Percentiles rank a stretch among this genome's conserved stretches.
These are phyloP conservation scores for Apotomis turbidana DNA, from an alignment of 2,888 invertebrate genomes.

Conservation along the genomic window DNA sequence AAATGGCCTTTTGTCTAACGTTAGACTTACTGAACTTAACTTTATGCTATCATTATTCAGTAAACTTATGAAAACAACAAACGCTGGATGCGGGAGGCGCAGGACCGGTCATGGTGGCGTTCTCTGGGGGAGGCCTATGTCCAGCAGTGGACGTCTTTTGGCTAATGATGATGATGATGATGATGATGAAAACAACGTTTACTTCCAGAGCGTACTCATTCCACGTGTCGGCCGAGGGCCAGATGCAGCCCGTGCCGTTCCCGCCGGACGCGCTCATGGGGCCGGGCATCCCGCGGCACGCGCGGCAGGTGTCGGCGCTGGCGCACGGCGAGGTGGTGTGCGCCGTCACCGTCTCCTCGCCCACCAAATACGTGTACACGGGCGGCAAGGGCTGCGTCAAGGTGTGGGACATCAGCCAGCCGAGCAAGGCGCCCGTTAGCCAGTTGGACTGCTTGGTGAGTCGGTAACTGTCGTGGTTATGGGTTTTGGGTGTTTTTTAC, in stretches of 20 bases:
- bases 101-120: too few species aligned
- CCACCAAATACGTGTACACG: constrained; percentile 96
- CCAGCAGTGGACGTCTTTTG: too few species aligned
- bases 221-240: constrained; percentile 95
- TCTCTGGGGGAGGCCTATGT: too few species aligned
- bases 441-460: constrained; percentile 95
- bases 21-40: too few species aligned
- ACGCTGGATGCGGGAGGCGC: too few species aligned
- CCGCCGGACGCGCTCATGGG: constrained; percentile 97
- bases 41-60: too few species aligned
- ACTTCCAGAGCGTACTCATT: constrained; percentile 93
- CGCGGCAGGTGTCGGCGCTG: constrained; percentile 95
- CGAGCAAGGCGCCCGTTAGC: constrained; percentile 94
- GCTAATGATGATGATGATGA: too few species aligned
- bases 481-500: constrained; percentile 42
- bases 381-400: constrained; percentile 99
- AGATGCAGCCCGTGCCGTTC: constrained; percentile 96
- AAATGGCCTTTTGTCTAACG: too few species aligned
- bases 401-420: constrained; percentile 98
- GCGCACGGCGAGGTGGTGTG: constrained; percentile 98
- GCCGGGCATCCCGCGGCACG: constrained; percentile 96
- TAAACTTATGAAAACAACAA: too few species aligned
- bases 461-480: constrained; percentile 76
- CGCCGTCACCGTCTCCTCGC: constrained; percentile 97
- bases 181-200: too few species aligned